phyloP scores from a whole-genome alignment of 2,888 invertebrate species.

The Melinopterus prodromus region DNA sequence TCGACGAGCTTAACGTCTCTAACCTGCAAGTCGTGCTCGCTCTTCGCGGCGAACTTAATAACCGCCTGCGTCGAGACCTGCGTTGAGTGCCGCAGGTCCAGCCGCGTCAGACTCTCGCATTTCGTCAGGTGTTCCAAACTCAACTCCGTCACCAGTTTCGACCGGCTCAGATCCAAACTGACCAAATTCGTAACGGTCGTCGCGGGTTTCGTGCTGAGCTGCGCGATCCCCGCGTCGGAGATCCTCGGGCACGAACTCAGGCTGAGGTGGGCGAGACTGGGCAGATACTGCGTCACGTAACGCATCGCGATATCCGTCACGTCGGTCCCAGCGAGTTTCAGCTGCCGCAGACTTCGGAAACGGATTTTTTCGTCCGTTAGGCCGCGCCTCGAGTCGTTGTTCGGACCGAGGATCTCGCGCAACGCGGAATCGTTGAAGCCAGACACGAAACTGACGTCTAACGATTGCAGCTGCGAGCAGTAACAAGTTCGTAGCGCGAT shows the following conservation, averaged over 20 bases:
- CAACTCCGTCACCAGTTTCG: constrained; percentile 81
- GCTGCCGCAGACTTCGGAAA: constrained; percentile 76
- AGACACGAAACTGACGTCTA: constrained; percentile 88
- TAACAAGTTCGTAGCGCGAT: constrained; percentile 53
- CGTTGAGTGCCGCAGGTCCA: constrained; percentile 82
- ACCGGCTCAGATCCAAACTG: constrained; percentile 82
- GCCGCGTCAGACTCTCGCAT: constrained; percentile 75
- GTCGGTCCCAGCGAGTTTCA: constrained; percentile 87
- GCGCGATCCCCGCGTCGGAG: constrained; percentile 90
- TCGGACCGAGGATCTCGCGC: constrained; percentile 85
- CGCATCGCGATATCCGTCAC: constrained; percentile 88
- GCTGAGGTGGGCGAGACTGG: constrained; percentile 78
- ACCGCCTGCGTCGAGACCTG: constrained; percentile 84
- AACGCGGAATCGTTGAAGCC: constrained; percentile 86
- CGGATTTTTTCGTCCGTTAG: constrained; percentile 78
- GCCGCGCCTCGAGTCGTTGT: constrained; percentile 84
- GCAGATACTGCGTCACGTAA: constrained; percentile 79
- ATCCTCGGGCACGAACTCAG: constrained; percentile 87
- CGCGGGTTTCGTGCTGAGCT: constrained; percentile 80
- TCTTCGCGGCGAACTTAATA: constrained; percentile 84
- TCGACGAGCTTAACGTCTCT: constrained; percentile 82
- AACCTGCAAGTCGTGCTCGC: constrained; percentile 80
- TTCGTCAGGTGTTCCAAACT: constrained; percentile 82
- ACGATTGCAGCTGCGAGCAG: constrained; percentile 73
- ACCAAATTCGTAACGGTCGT: constrained; percentile 72